A percentile compares a stretch with the other conserved stretches of the same genome.
phyloP scores from a whole-genome alignment of 1,140 invertebrate genomes.

The Drosophila bocki region DNA sequence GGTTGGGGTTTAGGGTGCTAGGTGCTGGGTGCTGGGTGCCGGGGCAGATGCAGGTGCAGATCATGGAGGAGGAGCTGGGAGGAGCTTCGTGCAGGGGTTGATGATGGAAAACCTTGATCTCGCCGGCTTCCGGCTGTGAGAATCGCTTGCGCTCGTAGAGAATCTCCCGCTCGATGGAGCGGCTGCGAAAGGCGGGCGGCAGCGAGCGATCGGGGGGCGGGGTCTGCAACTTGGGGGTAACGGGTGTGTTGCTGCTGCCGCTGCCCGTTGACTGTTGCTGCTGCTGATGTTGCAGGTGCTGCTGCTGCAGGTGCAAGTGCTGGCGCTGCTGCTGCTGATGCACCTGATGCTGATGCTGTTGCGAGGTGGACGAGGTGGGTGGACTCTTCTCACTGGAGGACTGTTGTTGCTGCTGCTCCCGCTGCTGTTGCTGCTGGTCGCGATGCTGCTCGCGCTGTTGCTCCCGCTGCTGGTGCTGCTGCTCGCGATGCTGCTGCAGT shows the following conservation, averaged over 20 bases:
- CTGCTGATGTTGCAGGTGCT: slow-evolving; percentile 48
- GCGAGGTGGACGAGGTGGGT: slow-evolving; percentile 55
- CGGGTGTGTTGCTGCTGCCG: slow-evolving; percentile 65
- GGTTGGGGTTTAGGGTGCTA: background rate
- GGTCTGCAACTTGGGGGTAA: slow-evolving; percentile 76
- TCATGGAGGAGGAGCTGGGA: background rate
- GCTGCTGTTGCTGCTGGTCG: slow-evolving; percentile 42
- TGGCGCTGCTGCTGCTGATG: slow-evolving; percentile 57
- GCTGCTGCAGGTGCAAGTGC: slow-evolving; percentile 51
- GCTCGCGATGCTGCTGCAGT: slow-evolving; percentile 72
- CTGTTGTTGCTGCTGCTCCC: slow-evolving; percentile 52
- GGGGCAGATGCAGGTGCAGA: slow-evolving; percentile 21
- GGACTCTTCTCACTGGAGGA: slow-evolving; percentile 62
- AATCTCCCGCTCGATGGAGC: slow-evolving; percentile 79
- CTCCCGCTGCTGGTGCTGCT: slow-evolving; percentile 66
- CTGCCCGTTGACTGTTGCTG: slow-evolving; percentile 57
- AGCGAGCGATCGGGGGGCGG: slow-evolving; percentile 74
- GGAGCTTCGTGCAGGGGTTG: background rate
- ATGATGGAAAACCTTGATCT: slow-evolving; percentile 72
- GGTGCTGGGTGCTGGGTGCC: background rate
- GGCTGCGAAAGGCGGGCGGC: slow-evolving; percentile 81
- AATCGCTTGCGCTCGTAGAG: slow-evolving; percentile 79
- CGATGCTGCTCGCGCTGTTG: slow-evolving; percentile 57
- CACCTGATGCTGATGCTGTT: slow-evolving; percentile 41
- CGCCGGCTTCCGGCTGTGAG: slow-evolving; percentile 71